Conservation (phyloP, 2,888 invertebrate genomes). For the Diaperis boleti region DNA sequence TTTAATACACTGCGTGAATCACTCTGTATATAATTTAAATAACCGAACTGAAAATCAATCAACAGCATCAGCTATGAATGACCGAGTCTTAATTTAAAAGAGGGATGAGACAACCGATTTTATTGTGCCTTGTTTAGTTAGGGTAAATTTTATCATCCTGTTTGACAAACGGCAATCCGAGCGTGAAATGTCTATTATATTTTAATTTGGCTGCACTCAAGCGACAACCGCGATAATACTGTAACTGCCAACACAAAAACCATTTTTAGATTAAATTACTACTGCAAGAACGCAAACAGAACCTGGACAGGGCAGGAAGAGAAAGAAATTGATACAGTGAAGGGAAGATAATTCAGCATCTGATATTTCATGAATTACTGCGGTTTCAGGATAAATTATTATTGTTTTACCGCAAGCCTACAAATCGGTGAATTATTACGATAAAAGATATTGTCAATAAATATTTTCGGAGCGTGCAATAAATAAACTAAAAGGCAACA, state of each 20-base stretch:
- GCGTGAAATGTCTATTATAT: constrained; percentile 1
- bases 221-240: neutral
- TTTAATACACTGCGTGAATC: no score
- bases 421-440: constrained; percentile 28
- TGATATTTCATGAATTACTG: constrained; percentile 33
- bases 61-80: constrained; percentile 12
- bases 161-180: constrained; percentile 5
- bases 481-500: constrained; percentile 7
- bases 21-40: no score
- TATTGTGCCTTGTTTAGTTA: constrained; percentile 2
- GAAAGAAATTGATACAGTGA: constrained; percentile 19
- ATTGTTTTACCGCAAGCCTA: constrained; percentile 33
- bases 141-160: constrained; percentile 1
- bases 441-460: constrained; percentile 25
- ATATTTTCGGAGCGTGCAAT: constrained; percentile 7
- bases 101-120: neutral
- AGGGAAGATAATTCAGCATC: constrained; percentile 30
- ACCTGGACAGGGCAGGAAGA: neutral
- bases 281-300: neutral
- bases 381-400: constrained; percentile 29
- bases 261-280: constrained; percentile 7
- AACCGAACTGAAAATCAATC: no score
- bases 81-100: neutral
- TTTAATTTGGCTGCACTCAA: constrained; percentile 1
- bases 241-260: no score